Conservation (phyloP, 2,797 vertebrate genomes). For the Leptodactylus fallax region DNA sequence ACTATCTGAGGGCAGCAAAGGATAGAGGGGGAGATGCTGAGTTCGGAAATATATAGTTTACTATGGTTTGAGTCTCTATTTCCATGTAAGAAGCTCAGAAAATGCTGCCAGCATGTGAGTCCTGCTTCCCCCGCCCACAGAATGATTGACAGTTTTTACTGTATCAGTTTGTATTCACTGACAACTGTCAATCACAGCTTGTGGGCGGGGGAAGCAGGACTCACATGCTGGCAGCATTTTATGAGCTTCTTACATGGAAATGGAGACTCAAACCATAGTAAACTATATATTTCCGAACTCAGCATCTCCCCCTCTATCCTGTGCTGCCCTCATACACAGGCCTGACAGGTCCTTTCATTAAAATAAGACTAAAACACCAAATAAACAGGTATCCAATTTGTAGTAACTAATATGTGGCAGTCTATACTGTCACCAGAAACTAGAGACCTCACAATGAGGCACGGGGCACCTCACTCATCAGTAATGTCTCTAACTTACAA, state of each 20-base stretch:
- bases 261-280: background rate
- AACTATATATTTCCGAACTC: background rate
- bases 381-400: background rate
- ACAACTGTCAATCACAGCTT: background rate
- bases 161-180: background rate
- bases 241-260: background rate
- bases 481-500: too few species aligned
- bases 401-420: too few species aligned
- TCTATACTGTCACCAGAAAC: background rate
- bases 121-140: background rate
- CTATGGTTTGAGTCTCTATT: background rate
- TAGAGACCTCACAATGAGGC: background rate
- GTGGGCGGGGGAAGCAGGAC: background rate
- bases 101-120: background rate
- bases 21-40: background rate
- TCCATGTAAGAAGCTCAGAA: background rate
- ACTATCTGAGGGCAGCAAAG: background rate
- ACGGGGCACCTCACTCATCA: too few species aligned
- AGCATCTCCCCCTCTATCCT: background rate
- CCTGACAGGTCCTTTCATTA: background rate
- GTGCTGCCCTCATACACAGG: background rate
- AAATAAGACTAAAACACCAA: background rate
- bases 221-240: background rate
- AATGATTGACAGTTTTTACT: background rate
- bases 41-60: background rate